Evolutionary conservation across 2,888 invertebrate species (phyloP).

Genomic region (Trichogramma evanescens): DNA sequence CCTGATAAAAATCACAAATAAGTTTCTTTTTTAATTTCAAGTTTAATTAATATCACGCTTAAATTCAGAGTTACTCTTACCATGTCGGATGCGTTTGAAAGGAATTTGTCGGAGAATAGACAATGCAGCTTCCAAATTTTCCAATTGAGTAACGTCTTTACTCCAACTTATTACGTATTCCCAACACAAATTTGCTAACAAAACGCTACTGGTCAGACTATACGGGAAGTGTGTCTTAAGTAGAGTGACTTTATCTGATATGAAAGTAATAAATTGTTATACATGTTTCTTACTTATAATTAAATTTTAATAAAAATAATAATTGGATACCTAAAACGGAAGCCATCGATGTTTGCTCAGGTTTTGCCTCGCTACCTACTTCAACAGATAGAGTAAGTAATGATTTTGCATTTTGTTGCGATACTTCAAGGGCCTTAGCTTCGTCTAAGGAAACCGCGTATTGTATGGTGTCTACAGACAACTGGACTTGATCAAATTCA

Average conservation of each 20-base stretch:
- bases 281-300: not conserved
- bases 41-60: not conserved
- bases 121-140: conserved; percentile 64
- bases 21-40: not conserved
- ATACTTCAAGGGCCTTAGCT: conserved; percentile 28
- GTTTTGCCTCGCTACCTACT: conserved; percentile 32
- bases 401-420: conserved; percentile 25
- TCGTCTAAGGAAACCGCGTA: conserved; percentile 29
- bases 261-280: conserved; percentile 3
- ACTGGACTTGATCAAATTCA: conserved; percentile 36
- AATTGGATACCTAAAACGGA: conserved; percentile 31
- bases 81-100: conserved; percentile 59
- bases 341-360: conserved; percentile 29
- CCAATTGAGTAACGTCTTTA: conserved; percentile 61
- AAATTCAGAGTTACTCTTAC: conserved; percentile 39
- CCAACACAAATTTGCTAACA: conserved; percentile 85
- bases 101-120: conserved; percentile 62
- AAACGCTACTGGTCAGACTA: conserved; percentile 70
- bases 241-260: conserved; percentile 41
- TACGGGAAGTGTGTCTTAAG: conserved; percentile 76
- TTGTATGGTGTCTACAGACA: conserved; percentile 29
- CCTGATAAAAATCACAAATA: conserved; percentile 49
- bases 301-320: not conserved
- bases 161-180: conserved; percentile 85
- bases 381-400: conserved; percentile 30